Base-by-base conservation (phyloP, 2,888 invertebrate species). In the Amaurobius ferox region DNA sequence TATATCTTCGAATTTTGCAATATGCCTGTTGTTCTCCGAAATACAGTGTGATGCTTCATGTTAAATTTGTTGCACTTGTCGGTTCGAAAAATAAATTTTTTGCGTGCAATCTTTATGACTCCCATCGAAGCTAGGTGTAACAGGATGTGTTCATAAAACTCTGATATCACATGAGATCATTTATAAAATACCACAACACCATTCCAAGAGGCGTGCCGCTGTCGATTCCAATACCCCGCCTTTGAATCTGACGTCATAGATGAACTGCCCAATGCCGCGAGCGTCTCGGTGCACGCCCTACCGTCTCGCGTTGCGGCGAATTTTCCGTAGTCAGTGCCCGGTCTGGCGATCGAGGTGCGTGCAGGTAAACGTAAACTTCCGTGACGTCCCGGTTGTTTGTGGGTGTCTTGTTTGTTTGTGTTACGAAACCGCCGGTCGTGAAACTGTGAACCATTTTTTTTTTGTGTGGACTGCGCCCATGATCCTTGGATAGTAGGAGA, bases 401-500 rank as follows among this genome's bases (percentile, higher is more conserved):
- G 1, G 19, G n/a, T 32, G 30, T 66, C 19, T 19, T 66, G 29
- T 66, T 30, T 66, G 66, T 35, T 66, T 66, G 23, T 26, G 23
- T 23, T 23, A 23, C 23, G 23, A 61, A 1, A 61, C 32, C 32
- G 19, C 19, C 66, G 19, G 66, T 32, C 32, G 16, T 30, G n/a
- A 30, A 13, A 64, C 64, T 7, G 64, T 64, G 64, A 19, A 44
- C 23, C 32, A 7, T 35, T 35, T 7, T 35, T 35, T 66, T 32
- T 30, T 26, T 16, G 16, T 32, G 64, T 32, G 66, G 66, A 32
- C 66, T 66, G 66, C 23, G 66, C 85, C 72, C 85, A 86, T 86
- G 85, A 39, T 73, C 23, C 78, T 78, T 79, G 85, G 85, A 86
- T 86, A 86, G 85, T 68, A 30, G 62, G 40, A 26, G 19, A 32